These are phyloP conservation scores for Remorina albescens DNA, from an alignment of 2,797 vertebrate species.

Conservation along the genomic window DNA sequence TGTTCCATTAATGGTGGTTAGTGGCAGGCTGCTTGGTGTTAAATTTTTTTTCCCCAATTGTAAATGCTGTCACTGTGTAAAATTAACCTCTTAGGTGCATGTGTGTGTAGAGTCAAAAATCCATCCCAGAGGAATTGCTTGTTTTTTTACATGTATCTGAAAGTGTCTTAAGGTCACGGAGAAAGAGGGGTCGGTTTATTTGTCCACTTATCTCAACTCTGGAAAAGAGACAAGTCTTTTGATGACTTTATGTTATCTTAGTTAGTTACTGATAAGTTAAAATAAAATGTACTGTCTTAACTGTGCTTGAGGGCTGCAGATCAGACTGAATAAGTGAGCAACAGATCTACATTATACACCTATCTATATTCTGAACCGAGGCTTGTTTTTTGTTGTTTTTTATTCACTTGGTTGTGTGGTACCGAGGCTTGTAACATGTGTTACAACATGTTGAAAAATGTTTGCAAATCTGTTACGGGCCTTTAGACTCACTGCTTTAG, in stretches of 20 bases:
- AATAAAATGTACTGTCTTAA: neutral
- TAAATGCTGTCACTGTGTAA: conserved; percentile 19
- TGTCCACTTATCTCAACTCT: conserved; percentile 3
- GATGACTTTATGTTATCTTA: conserved; percentile 11
- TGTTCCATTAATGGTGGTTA: conserved; percentile 42
- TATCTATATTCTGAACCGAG: neutral
- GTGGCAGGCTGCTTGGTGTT: conserved; percentile 23
- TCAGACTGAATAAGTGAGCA: neutral
- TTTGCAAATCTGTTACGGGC: neutral
- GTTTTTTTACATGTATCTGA: neutral
- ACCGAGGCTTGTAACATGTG: neutral
- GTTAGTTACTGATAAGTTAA: neutral
- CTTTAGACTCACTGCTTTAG: conserved; percentile 11
- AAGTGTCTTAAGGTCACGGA: conserved; percentile 2
- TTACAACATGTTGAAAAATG: neutral
- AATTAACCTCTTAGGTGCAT: neutral
- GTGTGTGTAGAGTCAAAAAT: neutral
- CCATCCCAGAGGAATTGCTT: neutral
- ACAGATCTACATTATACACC: neutral
- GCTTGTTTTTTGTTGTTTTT: no score
- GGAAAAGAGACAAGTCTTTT: neutral
- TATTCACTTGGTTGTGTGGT: no score
- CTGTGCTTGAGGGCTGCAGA: neutral
- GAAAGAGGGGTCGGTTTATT: neutral
- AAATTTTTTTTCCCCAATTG: conserved; percentile 15